A percentile compares a stretch with the other conserved stretches of the same genome.
These are phyloP conservation scores for Campoletis raptor DNA, from an alignment of 2,888 invertebrate genomes.

Conservation along the genomic window DNA sequence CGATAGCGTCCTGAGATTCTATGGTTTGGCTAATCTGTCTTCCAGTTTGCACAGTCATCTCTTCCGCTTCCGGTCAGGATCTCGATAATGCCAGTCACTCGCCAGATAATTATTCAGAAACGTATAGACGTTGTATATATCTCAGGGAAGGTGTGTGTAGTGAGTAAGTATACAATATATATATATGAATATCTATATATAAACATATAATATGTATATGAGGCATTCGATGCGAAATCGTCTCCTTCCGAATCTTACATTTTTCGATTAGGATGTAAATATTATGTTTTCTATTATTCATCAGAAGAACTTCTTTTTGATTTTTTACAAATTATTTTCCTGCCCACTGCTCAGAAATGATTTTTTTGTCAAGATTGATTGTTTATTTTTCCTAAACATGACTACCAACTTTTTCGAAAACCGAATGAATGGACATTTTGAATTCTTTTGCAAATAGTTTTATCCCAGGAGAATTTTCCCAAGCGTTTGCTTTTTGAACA, in stretches of 20 bases:
- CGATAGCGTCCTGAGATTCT: slow-evolving; percentile 17
- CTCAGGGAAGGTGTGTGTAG: neutral
- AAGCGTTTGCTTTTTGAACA: neutral
- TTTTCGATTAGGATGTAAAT: neutral
- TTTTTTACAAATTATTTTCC: neutral
- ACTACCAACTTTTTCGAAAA: too few relatives aligned
- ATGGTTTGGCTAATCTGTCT: slow-evolving; percentile 61
- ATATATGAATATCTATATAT: neutral
- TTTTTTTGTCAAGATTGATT: neutral
- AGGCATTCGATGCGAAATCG: neutral
- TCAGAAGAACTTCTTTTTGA: neutral
- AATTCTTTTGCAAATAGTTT: too few relatives aligned
- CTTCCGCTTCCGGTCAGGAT: slow-evolving; percentile 57
- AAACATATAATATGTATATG: neutral
- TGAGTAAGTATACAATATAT: neutral
- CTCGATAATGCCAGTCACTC: slow-evolving; percentile 41
- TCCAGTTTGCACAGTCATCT: slow-evolving; percentile 64
- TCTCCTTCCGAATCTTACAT: neutral
- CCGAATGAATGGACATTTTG: too few relatives aligned
- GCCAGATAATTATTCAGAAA: slow-evolving; percentile 54
- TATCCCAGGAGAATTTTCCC: neutral
- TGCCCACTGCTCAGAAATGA: too few relatives aligned
- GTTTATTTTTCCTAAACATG: neutral
- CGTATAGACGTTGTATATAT: slow-evolving; percentile 14
- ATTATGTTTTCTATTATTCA: neutral